A percentile compares a stretch with the other conserved stretches of the same genome.
These are phyloP conservation scores for Eupithecia insigniata DNA, from an alignment of 2,888 invertebrate species.

Conservation along the genomic window DNA sequence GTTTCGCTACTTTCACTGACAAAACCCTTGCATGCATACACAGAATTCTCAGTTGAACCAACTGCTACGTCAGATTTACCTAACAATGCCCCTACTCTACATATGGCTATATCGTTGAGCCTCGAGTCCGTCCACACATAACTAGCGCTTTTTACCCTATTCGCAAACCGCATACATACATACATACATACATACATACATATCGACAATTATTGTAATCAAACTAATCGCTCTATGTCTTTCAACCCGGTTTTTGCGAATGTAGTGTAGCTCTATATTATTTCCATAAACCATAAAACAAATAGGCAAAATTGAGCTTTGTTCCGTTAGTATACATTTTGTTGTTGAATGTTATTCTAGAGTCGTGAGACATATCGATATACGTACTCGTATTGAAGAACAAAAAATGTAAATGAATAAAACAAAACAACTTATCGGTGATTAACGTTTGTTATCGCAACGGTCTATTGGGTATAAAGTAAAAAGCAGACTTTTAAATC, in stretches of 20 bases:
- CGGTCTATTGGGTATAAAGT: background rate
- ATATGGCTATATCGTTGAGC: background rate
- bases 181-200: slow-evolving; percentile 47
- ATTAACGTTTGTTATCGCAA: slow-evolving; percentile 13
- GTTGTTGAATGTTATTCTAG: background rate
- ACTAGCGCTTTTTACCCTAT: slow-evolving; percentile 42
- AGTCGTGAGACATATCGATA: background rate
- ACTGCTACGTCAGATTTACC: background rate
- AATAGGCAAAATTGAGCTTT: background rate
- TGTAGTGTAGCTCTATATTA: slow-evolving; percentile 11
- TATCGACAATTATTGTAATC: slow-evolving; percentile 60
- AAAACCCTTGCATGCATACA: background rate
- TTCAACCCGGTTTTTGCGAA: slow-evolving; percentile 43
- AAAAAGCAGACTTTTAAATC: background rate
- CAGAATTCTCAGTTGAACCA: background rate
- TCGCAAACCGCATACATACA: slow-evolving; percentile 48
- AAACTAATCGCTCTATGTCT: slow-evolving; percentile 51
- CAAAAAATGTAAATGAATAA: background rate
- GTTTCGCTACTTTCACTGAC: background rate
- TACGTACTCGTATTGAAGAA: background rate
- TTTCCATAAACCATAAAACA: background rate
- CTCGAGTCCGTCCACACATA: slow-evolving; percentile 44
- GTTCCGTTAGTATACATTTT: background rate
- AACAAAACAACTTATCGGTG: slow-evolving; percentile 3
- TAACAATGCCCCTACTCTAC: background rate